Percentiles rank a stretch among this genome's conserved stretches.
phyloP scores from a whole-genome alignment of 1,140 invertebrate genomes.

The Sycobia sp. region DNA sequence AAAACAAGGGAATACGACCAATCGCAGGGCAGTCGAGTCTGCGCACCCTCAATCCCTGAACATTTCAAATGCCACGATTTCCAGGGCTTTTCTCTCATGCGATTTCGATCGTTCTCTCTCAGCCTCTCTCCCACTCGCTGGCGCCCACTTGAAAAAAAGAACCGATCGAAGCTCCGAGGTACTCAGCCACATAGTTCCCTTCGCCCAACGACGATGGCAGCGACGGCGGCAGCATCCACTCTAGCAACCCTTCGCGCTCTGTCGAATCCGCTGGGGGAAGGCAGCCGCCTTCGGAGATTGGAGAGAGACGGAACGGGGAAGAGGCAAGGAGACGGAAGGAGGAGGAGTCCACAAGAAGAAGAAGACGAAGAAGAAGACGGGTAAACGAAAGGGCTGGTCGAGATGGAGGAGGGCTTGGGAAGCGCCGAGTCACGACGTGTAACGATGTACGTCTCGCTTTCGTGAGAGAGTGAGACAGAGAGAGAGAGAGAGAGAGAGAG shows the following conservation, averaged over 20 bases:
- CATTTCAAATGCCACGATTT: too few relatives aligned
- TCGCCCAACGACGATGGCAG: neutral
- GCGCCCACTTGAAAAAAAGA: neutral
- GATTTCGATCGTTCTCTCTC: too few relatives aligned
- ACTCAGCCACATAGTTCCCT: neutral
- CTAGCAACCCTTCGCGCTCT: too few relatives aligned
- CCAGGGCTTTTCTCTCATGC: too few relatives aligned
- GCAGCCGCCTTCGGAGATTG: too few relatives aligned
- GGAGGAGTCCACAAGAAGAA: conserved; percentile 4
- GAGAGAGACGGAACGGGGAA: neutral
- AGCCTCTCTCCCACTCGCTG: neutral
- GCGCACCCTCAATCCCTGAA: too few relatives aligned
- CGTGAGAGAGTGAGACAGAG: neutral
- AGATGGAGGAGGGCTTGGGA: conserved; percentile 21
- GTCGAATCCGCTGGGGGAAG: neutral
- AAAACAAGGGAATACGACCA: too few relatives aligned
- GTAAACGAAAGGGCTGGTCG: neutral
- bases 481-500: conserved; percentile 23
- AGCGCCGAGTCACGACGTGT: conserved; percentile 38
- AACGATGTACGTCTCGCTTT: conserved; percentile 37
- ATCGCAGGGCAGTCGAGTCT: too few relatives aligned
- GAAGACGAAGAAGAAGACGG: conserved; percentile 11
- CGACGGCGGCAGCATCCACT: neutral
- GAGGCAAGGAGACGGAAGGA: neutral
- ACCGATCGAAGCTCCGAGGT: neutral